phyloP scores from a whole-genome alignment of 2,888 invertebrate species.

The Oegoconia quadripuncta region DNA sequence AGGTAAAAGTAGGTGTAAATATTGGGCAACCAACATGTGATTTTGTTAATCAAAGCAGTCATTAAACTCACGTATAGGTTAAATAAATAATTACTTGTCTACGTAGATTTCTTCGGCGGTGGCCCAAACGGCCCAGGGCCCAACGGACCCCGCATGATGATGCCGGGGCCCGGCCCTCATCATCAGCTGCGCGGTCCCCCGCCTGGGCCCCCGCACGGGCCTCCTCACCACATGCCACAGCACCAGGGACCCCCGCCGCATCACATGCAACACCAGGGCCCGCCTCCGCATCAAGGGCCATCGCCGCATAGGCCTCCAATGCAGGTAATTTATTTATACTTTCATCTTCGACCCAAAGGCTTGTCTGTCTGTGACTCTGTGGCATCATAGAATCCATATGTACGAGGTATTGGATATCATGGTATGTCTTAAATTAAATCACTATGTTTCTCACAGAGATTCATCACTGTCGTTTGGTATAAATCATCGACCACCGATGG shows the following conservation, averaged over 20 bases:
- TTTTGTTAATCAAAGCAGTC: too few relatives aligned
- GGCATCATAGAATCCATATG: too few relatives aligned
- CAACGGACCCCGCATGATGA: slow-evolving; percentile 67
- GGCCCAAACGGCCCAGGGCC: slow-evolving; percentile 71
- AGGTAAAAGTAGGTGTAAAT: too few relatives aligned
- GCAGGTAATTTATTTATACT: slow-evolving; percentile 67
- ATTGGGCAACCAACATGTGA: too few relatives aligned
- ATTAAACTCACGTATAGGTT: background rate
- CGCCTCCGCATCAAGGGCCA: slow-evolving; percentile 76
- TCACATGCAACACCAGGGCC: slow-evolving; percentile 67
- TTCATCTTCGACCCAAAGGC: too few relatives aligned
- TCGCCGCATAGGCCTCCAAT: slow-evolving; percentile 81
- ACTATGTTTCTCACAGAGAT: too few relatives aligned
- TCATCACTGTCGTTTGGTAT: too few relatives aligned
- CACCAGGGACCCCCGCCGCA: slow-evolving; percentile 70
- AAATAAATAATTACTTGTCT: background rate
- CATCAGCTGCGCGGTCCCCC: slow-evolving; percentile 67
- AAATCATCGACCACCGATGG: too few relatives aligned
- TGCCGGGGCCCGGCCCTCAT: slow-evolving; percentile 55
- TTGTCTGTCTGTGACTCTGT: too few relatives aligned
- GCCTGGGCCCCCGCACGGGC: slow-evolving; percentile 54
- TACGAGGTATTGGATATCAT: too few relatives aligned
- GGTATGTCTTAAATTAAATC: too few relatives aligned
- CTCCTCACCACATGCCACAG: slow-evolving; percentile 46
- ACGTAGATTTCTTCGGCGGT: slow-evolving; percentile 67